Conservation (phyloP, 2,888 invertebrate species). For the Petrophora chlorosata region DNA sequence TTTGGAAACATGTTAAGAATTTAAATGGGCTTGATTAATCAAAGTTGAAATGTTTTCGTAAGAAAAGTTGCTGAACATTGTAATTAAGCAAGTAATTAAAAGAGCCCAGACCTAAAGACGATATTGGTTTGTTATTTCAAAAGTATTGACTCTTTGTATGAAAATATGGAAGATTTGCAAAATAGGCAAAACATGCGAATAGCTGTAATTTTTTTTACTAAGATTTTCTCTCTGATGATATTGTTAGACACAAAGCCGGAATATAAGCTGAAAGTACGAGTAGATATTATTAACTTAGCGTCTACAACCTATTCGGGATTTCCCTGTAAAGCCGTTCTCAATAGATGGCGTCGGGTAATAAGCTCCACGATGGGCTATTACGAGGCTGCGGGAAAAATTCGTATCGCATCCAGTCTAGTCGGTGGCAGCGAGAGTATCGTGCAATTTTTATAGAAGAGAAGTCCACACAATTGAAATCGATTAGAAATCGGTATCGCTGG, state of each 20-base stretch:
- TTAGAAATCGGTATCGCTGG: conserved; percentile 62
- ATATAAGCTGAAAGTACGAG: conserved; percentile 61
- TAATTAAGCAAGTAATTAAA: conserved; percentile 28
- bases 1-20: conserved; percentile 22
- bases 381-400: conserved; percentile 70
- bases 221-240: background rate
- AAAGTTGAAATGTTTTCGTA: conserved; percentile 11
- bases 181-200: too few relatives aligned
- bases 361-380: conserved; percentile 81
- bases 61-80: conserved; percentile 11
- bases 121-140: too few relatives aligned
- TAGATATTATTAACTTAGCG: conserved; percentile 68
- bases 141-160: too few relatives aligned
- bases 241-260: conserved; percentile 49
- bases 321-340: conserved; percentile 80
- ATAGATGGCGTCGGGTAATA: conserved; percentile 81
- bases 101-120: conserved; percentile 14
- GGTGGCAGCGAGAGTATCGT: conserved; percentile 54
- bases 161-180: too few relatives aligned
- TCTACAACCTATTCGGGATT: conserved; percentile 79
- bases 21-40: conserved; percentile 21
- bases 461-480: conserved; percentile 68
- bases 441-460: conserved; percentile 66
- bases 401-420: conserved; percentile 61
- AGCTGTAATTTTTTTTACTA: background rate